Conservation (phyloP, 2,113 vertebrate species). For the Himantopus leucocephalus region DNA sequence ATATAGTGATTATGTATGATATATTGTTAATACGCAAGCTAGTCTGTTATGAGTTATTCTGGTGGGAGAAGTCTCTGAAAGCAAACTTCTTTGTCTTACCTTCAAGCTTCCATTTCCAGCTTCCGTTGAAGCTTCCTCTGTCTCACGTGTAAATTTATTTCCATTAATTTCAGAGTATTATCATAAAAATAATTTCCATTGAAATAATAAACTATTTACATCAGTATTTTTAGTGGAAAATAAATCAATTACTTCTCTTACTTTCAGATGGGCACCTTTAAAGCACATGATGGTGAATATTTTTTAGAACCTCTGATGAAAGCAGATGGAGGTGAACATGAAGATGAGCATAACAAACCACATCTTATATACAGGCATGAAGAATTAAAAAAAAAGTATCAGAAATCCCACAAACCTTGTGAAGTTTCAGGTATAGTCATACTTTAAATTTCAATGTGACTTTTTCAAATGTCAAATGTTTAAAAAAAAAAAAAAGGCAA, state of each 20-base stretch:
- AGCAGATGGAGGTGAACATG: conserved; percentile 80
- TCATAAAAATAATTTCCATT: too few relatives aligned
- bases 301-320: conserved; percentile 92
- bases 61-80: neutral
- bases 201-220: neutral
- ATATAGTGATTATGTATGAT: neutral
- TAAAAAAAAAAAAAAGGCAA: neutral
- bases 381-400: conserved; percentile 59
- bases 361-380: conserved; percentile 91
- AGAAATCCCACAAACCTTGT: conserved; percentile 73
- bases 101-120: neutral
- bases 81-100: neutral
- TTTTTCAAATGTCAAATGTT: neutral
- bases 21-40: neutral
- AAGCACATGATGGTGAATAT: conserved; percentile 88
- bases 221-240: neutral
- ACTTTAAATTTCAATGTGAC: neutral
- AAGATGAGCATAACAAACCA: conserved; percentile 91
- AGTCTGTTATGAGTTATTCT: neutral
- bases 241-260: neutral
- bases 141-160: rapidly evolving
- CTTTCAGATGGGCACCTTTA: conserved; percentile 79
- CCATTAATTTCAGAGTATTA: neutral
- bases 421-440: conserved; percentile 84
- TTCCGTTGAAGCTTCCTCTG: neutral